phyloP scores from a whole-genome alignment of 2,888 invertebrate species.

The Leucophora obtusa region DNA sequence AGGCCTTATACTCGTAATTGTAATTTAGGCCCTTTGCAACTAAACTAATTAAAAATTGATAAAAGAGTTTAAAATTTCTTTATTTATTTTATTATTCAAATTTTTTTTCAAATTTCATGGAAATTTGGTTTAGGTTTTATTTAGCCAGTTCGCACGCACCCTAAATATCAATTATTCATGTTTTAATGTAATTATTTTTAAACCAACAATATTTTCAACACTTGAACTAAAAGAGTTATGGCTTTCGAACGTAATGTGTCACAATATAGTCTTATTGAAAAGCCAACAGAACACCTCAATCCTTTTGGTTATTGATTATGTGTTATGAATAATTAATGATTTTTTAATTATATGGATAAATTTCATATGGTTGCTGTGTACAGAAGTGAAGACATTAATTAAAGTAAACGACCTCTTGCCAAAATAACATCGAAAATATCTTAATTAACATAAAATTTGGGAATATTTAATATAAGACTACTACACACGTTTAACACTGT shows the following conservation, averaged over 20 bases:
- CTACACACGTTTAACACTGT: too few species aligned
- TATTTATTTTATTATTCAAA: too few species aligned
- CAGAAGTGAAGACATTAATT: background rate
- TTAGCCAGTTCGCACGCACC: too few species aligned
- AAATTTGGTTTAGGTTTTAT: too few species aligned
- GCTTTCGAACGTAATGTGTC: background rate
- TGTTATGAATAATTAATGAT: slow-evolving; percentile 54
- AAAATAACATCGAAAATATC: background rate
- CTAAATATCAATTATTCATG: background rate
- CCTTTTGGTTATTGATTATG: slow-evolving; percentile 6
- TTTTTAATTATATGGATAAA: slow-evolving; percentile 50
- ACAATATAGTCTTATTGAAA: background rate
- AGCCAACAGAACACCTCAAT: background rate
- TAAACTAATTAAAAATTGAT: too few species aligned
- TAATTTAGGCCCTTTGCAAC: background rate
- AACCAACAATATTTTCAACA: slow-evolving; percentile 27
- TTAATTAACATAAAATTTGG: too few species aligned
- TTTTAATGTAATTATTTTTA: background rate
- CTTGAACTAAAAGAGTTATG: slow-evolving; percentile 20
- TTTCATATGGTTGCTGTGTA: background rate
- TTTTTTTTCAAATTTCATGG: too few species aligned
- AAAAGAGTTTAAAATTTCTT: too few species aligned
- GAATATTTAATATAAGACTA: too few species aligned
- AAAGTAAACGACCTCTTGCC: slow-evolving; percentile 7
- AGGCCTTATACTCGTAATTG: background rate